Percentiles rank a stretch among this genome's conserved stretches.
Conservation (phyloP, 2,113 vertebrate genomes). For the Acanthisitta chloris region DNA sequence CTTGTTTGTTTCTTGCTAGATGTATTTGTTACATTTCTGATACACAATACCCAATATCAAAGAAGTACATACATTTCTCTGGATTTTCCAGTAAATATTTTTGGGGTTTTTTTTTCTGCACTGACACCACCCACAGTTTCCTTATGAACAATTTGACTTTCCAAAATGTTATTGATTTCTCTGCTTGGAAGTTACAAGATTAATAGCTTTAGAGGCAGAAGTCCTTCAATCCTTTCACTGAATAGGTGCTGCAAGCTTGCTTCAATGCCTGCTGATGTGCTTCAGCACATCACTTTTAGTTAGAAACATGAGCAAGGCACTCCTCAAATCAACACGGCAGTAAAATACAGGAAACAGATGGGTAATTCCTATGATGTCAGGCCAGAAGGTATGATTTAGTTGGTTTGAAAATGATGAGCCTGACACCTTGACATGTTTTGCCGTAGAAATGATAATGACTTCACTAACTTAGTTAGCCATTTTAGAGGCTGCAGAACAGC, state of each 20-base stretch:
- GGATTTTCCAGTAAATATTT: not conserved
- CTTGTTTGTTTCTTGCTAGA: not conserved
- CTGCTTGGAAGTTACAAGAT: slow-evolving; percentile 8
- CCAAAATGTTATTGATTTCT: slow-evolving; percentile 30
- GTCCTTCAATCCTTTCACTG: not conserved
- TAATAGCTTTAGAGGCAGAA: slow-evolving; percentile 16
- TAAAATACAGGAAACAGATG: slow-evolving; percentile 51
- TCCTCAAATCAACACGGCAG: slow-evolving; percentile 37
- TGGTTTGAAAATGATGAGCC: not conserved
- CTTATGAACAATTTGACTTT: slow-evolving; percentile 40
- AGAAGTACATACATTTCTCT: not conserved
- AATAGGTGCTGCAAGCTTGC: not conserved
- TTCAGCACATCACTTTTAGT: not conserved
- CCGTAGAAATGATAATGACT: not conserved
- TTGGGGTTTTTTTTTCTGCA: not conserved
- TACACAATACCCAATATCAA: not conserved
- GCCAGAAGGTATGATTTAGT: slow-evolving; percentile 24
- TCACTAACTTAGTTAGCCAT: not conserved
- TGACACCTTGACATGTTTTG: not conserved
- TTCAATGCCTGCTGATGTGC: not conserved
- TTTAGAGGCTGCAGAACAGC: not conserved
- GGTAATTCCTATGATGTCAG: slow-evolving; percentile 3
- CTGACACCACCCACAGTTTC: not conserved
- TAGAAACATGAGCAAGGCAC: not conserved
- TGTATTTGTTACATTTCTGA: not conserved